Conservation (phyloP, 2,888 invertebrate species). For the Zygaena filipendulae region DNA sequence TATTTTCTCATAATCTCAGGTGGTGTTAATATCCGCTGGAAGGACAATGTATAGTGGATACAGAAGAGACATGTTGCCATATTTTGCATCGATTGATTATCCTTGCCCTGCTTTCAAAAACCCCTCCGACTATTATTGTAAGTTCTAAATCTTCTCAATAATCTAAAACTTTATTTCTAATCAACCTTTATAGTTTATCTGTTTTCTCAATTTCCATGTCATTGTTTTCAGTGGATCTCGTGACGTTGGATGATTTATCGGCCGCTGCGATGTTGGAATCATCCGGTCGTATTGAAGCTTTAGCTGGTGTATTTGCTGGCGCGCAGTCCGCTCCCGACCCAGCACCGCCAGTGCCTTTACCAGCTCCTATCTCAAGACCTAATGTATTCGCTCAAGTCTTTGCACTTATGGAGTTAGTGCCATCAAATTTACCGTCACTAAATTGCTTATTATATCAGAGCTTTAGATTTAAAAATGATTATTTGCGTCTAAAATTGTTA, state of each 20-base stretch:
- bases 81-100: constrained; percentile 90
- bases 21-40: constrained; percentile 89
- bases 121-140: constrained; percentile 95
- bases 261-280: constrained; percentile 96
- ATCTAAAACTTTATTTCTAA: constrained; percentile 1
- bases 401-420: constrained; percentile 69
- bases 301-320: constrained; percentile 83
- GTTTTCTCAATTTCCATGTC: too few species aligned
- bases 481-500: too few species aligned
- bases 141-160: constrained; percentile 46
- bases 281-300: constrained; percentile 89
- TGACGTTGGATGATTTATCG: constrained; percentile 92
- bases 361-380: constrained; percentile 78
- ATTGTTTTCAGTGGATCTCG: constrained; percentile 82
- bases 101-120: constrained; percentile 97
- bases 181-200: background rate
- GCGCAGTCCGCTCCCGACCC: constrained; percentile 68
- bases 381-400: constrained; percentile 77
- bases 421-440: too few species aligned
- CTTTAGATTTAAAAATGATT: background rate
- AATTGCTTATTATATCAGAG: too few species aligned
- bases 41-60: constrained; percentile 92
- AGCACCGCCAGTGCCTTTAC: constrained; percentile 75
- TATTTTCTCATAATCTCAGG: too few species aligned
- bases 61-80: constrained; percentile 89